A percentile compares a stretch with the other conserved stretches of the same genome.
phyloP scores from a whole-genome alignment of 2,113 vertebrate species.

The Gavia stellata region DNA sequence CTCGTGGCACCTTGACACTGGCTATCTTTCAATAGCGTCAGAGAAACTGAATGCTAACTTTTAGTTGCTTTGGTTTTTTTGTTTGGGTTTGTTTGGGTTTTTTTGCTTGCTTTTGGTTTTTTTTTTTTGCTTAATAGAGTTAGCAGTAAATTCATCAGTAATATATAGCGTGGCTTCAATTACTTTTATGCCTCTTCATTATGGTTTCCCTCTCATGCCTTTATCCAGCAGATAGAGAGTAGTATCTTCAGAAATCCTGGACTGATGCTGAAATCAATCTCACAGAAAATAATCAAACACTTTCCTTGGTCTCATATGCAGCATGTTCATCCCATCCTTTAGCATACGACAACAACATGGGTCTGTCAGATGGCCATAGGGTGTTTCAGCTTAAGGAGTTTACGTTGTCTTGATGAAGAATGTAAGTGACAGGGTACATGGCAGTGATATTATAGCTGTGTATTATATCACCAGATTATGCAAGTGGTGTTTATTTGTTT shows the following conservation, averaged over 20 bases:
- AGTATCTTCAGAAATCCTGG: neutral
- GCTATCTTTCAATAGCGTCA: neutral
- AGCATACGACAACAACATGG: accelerated
- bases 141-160: neutral
- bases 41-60: neutral
- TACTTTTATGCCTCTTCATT: neutral
- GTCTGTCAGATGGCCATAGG: neutral
- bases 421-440: neutral
- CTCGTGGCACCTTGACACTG: accelerated
- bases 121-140: neutral
- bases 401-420: neutral
- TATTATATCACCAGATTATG: neutral
- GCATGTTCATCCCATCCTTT: neutral
- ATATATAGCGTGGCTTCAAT: neutral
- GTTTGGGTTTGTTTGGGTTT: neutral
- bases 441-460: neutral
- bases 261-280: neutral
- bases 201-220: neutral
- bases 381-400: neutral
- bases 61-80: neutral
- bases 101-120: neutral
- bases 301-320: neutral
- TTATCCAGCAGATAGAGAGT: neutral
- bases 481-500: neutral
- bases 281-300: neutral